phyloP scores from a whole-genome alignment of 2,113 vertebrate genomes.

The Sceloporus undulatus region DNA sequence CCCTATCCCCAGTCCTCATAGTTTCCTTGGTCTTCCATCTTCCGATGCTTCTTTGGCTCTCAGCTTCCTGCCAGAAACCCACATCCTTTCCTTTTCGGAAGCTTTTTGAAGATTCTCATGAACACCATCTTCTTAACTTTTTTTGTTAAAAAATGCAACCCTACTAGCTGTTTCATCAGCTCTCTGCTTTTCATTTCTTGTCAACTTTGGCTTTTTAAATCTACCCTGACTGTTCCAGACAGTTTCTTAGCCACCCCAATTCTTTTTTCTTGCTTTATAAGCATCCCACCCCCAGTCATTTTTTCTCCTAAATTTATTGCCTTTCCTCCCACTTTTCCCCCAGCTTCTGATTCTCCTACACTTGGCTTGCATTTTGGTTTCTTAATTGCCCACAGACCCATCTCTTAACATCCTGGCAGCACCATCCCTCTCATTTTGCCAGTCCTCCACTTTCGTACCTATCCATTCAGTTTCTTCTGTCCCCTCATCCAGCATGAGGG shows the following conservation, averaged over 20 bases:
- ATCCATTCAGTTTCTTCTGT: neutral
- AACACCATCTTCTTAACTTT: neutral
- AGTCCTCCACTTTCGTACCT: neutral
- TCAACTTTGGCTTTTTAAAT: neutral
- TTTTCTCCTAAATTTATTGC: neutral
- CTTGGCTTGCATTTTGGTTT: neutral
- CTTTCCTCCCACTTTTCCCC: neutral
- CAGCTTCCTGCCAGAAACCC: neutral
- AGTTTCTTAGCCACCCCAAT: neutral
- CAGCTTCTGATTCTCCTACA: neutral
- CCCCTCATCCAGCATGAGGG: too few species aligned
- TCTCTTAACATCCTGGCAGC: too few species aligned
- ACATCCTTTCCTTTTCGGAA: neutral
- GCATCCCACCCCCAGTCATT: neutral
- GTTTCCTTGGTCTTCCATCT: neutral
- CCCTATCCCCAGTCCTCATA: fast-evolving
- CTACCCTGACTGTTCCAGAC: neutral
- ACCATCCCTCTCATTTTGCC: neutral
- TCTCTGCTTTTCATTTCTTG: neutral
- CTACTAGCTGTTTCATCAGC: neutral
- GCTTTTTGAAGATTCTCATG: neutral
- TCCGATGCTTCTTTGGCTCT: neutral
- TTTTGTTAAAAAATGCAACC: neutral
- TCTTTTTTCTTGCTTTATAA: neutral
- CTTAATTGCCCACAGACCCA: neutral